These are phyloP conservation scores for Xestia rhomboidea DNA, from an alignment of 2,888 invertebrate species.

Conservation along the genomic window DNA sequence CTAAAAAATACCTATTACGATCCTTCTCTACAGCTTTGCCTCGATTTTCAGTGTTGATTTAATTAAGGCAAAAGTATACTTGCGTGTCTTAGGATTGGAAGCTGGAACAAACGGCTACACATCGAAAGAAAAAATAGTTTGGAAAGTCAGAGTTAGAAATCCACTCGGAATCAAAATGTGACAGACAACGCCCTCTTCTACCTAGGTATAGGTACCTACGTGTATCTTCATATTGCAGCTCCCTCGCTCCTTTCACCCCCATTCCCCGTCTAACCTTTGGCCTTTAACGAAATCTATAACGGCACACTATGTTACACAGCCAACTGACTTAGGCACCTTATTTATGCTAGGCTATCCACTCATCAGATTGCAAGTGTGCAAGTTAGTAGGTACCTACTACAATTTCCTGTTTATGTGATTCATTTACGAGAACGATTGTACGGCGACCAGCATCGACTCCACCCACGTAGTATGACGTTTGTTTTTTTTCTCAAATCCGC, in stretches of 20 bases:
- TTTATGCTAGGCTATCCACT: neutral
- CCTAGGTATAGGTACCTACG: neutral
- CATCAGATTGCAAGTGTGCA: neutral
- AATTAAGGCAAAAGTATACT: neutral
- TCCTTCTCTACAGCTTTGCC: neutral
- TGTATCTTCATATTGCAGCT: neutral
- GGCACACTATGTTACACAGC: neutral
- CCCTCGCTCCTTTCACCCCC: constrained; percentile 26
- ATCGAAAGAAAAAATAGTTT: neutral
- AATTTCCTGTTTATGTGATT: constrained; percentile 29
- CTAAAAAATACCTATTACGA: neutral
- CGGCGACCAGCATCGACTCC: constrained; percentile 1
- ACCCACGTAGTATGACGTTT: constrained; percentile 19
- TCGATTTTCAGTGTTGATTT: neutral
- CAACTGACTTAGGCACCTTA: neutral
- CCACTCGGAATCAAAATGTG: constrained; percentile 10
- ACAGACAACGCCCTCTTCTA: constrained; percentile 1
- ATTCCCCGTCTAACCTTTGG: constrained; percentile 9
- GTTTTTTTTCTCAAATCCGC: constrained; percentile 32
- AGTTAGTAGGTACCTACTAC: constrained; percentile 14
- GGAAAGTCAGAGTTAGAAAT: neutral
- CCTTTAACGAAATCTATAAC: constrained; percentile 29
- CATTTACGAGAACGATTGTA: constrained; percentile 35
- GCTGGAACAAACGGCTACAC: neutral
- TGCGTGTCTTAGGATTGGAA: neutral